Conservation (phyloP, 2,797 vertebrate genomes). For the Heterohyrax brucei region DNA sequence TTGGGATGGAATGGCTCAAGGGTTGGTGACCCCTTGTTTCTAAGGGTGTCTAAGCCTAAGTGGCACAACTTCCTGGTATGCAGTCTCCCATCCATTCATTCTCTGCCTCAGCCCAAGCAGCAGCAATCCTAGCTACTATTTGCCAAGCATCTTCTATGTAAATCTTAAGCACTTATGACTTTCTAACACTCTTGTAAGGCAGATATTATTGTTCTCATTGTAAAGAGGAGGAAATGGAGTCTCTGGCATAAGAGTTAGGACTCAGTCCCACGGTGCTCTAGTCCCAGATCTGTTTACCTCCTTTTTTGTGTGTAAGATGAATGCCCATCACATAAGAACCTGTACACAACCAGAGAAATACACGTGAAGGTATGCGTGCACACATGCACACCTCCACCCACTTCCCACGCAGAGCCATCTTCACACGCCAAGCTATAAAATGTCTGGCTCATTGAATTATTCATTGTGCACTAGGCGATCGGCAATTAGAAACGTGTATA, state of each 20-base stretch:
- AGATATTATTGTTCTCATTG: not conserved
- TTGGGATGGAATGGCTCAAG: accelerated
- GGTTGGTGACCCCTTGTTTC: not conserved
- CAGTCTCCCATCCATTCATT: not conserved
- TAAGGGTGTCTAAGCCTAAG: not conserved
- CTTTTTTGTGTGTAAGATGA: not conserved
- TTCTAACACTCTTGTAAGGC: not conserved
- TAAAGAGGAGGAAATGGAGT: not conserved
- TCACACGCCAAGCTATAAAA: conserved; percentile 18
- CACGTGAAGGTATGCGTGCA: not conserved
- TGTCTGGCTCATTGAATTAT: conserved; percentile 73
- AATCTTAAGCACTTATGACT: not conserved
- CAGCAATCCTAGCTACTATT: not conserved
- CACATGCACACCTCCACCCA: not conserved
- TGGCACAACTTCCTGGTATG: no score
- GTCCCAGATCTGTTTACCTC: not conserved
- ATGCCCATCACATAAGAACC: not conserved
- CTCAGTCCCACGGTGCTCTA: not conserved
- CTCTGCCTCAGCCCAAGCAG: not conserved
- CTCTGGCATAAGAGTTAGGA: not conserved
- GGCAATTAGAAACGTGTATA: conserved; percentile 54
- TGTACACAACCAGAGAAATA: no score
- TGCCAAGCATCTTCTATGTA: not conserved
- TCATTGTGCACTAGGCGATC: conserved; percentile 65
- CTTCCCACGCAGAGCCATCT: conserved; percentile 21